Evolutionary conservation across 2,888 invertebrate genomes (phyloP).

Genomic region (Epirrita christyi): DNA sequence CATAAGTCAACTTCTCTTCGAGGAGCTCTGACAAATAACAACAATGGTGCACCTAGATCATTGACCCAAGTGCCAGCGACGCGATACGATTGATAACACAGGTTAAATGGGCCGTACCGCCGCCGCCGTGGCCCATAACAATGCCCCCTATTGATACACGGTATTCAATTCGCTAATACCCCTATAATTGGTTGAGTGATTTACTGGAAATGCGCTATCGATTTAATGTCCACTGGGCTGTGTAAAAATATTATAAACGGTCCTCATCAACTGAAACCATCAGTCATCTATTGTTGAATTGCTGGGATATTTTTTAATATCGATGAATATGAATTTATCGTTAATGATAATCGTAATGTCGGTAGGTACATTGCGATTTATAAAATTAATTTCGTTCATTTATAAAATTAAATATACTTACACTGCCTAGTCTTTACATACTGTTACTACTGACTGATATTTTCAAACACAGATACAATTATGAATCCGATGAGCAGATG

Average conservation of each 20-base stretch:
- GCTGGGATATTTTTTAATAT: no score
- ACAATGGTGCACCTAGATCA: slow-evolving; percentile 55
- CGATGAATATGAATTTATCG: no score
- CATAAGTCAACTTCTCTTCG: neutral
- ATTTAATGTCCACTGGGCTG: slow-evolving; percentile 43
- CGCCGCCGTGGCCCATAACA: slow-evolving; percentile 62
- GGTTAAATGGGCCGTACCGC: slow-evolving; percentile 74
- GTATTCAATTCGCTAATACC: slow-evolving; percentile 79
- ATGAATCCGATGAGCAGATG: no score
- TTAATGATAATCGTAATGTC: no score
- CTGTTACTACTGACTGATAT: no score
- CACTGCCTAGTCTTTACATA: no score
- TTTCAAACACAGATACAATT: no score
- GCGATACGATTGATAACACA: slow-evolving; percentile 71
- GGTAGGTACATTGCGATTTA: no score
- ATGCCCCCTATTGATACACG: slow-evolving; percentile 67
- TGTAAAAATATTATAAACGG: slow-evolving; percentile 13
- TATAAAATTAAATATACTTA: no score
- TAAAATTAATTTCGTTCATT: no score
- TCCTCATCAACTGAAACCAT: no score
- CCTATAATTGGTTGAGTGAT: slow-evolving; percentile 78
- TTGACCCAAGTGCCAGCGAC: slow-evolving; percentile 63
- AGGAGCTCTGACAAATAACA: slow-evolving; percentile 22
- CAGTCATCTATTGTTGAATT: no score
- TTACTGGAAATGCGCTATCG: slow-evolving; percentile 54